A percentile compares a stretch with the other conserved stretches of the same genome.
Conservation (phyloP, 2,113 vertebrate genomes). For the Nycticryphes semicollaris region DNA sequence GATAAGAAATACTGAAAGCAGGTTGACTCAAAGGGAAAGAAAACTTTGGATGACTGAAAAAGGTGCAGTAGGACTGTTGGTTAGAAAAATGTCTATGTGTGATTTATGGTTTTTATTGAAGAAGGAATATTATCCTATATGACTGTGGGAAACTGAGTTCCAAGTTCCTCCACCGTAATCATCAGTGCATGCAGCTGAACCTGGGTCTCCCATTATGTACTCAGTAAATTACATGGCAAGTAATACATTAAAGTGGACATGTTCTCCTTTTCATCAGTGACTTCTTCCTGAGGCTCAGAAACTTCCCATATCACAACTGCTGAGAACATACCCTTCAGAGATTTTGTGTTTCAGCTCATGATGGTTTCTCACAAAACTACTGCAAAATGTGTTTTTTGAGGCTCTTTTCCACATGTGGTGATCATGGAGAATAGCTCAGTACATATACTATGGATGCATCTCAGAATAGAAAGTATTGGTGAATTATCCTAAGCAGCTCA, state of each 20-base stretch:
- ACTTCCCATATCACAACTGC: not conserved
- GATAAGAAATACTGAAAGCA: not conserved
- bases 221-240: not conserved
- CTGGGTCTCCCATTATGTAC: not conserved
- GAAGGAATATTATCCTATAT: not conserved
- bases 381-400: not conserved
- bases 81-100: not conserved
- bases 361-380: not conserved
- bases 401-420: not conserved
- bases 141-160: not conserved
- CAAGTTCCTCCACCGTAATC: not conserved
- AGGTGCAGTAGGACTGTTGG: not conserved
- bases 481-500: not conserved
- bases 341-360: not conserved
- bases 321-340: not conserved
- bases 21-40: not conserved
- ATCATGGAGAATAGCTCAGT: not conserved
- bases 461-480: not conserved
- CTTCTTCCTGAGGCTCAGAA: not conserved
- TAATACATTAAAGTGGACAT: not conserved
- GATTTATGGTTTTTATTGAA: not conserved
- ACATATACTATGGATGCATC: not conserved
- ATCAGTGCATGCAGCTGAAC: not conserved
- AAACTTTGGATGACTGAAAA: not conserved
- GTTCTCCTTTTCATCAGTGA: not conserved